Base-by-base conservation (phyloP, 2,113 vertebrate genomes). In the Gulo gulo region DNA sequence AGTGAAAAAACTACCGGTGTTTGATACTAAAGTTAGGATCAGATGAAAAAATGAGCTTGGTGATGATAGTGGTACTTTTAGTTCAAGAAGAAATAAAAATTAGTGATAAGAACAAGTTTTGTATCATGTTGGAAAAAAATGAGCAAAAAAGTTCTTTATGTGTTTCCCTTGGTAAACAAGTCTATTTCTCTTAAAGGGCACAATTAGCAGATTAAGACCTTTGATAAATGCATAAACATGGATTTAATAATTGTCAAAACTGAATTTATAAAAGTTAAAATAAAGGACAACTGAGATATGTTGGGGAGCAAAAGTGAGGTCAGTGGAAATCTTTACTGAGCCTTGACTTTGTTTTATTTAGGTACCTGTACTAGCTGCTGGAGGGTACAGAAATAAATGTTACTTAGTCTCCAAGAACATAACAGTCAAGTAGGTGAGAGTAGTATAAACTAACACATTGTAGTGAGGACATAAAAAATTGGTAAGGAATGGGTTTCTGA, bases 11-110 rank as follows among this genome's bases (percentile, higher is more conserved):
- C 88, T 65, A 42, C 0, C 71, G 39, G 14, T 95, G 23, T 78
- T 71, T 93, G 61, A 63, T 89, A 42, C 12, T 52, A 55, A 76
- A 26, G 42, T 94, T 26, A 73, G 57, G 50, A 86, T 89, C 34
- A 86, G 23, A 81, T 96, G 36, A 50, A 92, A 91, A 88, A 94
- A 88, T 80, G 55, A 78, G 63, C 39, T 74, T 95, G 79, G 21
- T 81, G 57, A 89, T 42, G 45, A 86, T 67, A 88, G 14, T 65
- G 83, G 52, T 94, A 84, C 57, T 71, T 94, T 84, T 31, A 80
- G 57, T 92, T 92, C 55, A 88, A 79, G 55, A 69, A 91, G 61
- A 92, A 96, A 52, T 92, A n/a, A 90, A 96, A 95, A 87, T 90
- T 92, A 15, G 31, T 87, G 23, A 65, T 82, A 90, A 82, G 80